phyloP scores from a whole-genome alignment of 2,888 invertebrate genomes.

The Tenthredo distinguenda region DNA sequence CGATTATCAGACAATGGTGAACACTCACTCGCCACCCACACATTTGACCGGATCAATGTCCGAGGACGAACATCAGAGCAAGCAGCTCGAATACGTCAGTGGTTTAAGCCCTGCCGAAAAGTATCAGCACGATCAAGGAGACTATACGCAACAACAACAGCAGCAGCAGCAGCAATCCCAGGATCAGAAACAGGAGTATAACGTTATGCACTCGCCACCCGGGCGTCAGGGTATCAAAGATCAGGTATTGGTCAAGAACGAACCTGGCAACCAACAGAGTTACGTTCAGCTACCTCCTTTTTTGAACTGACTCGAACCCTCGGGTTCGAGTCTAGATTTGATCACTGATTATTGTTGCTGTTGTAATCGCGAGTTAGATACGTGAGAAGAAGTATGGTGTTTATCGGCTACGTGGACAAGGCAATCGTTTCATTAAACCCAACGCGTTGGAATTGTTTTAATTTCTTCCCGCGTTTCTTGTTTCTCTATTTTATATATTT shows the following conservation, averaged over 20 bases:
- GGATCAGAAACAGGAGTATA: conserved; percentile 73
- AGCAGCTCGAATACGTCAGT: conserved; percentile 71
- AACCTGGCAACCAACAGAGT: conserved; percentile 81
- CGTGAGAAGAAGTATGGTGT: not conserved
- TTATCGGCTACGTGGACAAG: not conserved
- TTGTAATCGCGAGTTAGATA: not conserved
- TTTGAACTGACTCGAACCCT: conserved; percentile 83
- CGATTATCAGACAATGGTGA: conserved; percentile 75
- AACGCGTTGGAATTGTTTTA: not conserved
- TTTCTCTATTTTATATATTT: not conserved
- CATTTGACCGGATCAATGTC: conserved; percentile 67
- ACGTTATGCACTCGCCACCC: conserved; percentile 68
- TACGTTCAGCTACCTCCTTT: conserved; percentile 89
- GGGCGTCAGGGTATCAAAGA: conserved; percentile 78
- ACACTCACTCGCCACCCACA: conserved; percentile 73
- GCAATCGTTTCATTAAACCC: not conserved
- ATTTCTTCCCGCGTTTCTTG: not conserved
- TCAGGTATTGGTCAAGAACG: conserved; percentile 80
- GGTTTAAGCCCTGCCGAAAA: conserved; percentile 78
- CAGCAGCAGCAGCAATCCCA: conserved; percentile 40
- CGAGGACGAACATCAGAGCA: conserved; percentile 74
- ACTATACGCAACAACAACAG: conserved; percentile 80
- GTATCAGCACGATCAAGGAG: conserved; percentile 82
- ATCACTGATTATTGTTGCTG: conserved; percentile 27
- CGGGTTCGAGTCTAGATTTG: conserved; percentile 66